phyloP scores from a whole-genome alignment of 2,888 invertebrate genomes.

The Andrena bicolor region DNA sequence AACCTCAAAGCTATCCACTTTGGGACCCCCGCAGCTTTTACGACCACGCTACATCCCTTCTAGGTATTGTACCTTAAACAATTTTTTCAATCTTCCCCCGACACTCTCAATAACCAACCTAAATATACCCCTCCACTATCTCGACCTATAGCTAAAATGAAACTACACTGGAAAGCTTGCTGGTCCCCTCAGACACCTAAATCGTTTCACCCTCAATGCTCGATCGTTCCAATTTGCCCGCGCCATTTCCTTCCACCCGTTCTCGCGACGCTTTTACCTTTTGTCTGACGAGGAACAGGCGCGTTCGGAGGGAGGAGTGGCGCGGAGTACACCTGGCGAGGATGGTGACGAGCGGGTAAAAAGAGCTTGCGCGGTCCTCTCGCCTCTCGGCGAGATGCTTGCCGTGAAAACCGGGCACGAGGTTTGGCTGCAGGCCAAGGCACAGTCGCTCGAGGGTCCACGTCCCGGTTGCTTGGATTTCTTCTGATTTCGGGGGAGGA shows the following conservation, averaged over 20 bases:
- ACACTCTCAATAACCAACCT: too few species aligned
- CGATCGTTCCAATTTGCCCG: background rate
- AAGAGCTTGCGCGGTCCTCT: slow-evolving; percentile 2
- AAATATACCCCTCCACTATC: too few species aligned
- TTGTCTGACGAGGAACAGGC: background rate
- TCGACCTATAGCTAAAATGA: too few species aligned
- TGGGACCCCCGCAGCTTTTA: too few species aligned
- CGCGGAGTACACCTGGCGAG: slow-evolving; percentile 15
- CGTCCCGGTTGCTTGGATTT: slow-evolving; percentile 51
- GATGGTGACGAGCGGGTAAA: slow-evolving; percentile 32
- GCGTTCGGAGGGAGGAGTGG: background rate
- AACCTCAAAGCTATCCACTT: too few species aligned
- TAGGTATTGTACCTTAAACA: too few species aligned
- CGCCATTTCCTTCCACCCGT: background rate
- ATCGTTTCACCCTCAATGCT: too few species aligned
- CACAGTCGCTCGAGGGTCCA: slow-evolving; percentile 43
- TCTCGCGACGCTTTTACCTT: slow-evolving; percentile 6
- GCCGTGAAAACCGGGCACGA: slow-evolving; percentile 48
- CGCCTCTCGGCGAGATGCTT: slow-evolving; percentile 7
- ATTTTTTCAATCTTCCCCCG: too few species aligned
- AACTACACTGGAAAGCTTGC: too few species aligned
- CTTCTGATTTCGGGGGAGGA: slow-evolving; percentile 67
- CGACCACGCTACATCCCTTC: too few species aligned
- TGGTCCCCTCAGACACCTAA: too few species aligned
- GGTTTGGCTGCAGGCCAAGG: slow-evolving; percentile 45